These are phyloP conservation scores for Leuciscus idus DNA, from an alignment of 2,113 vertebrate genomes.

Conservation along the genomic window DNA sequence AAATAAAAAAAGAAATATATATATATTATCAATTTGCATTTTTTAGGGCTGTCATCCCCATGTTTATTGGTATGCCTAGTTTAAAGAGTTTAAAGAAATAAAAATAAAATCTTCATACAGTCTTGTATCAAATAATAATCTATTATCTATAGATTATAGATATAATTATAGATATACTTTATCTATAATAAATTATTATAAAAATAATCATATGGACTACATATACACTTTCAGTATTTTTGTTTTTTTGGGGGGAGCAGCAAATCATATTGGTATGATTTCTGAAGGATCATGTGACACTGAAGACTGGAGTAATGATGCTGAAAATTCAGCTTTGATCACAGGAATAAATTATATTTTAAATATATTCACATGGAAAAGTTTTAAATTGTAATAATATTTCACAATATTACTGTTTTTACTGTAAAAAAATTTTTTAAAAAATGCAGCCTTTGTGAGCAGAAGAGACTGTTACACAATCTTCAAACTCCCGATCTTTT, in stretches of 20 bases:
- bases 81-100: background rate
- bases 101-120: background rate
- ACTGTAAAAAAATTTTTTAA: no score
- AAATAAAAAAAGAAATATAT: no score
- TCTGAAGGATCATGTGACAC: background rate
- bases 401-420: background rate
- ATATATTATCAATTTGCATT: no score
- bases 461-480: no score
- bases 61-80: background rate
- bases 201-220: background rate
- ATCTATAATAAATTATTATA: no score
- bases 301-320: background rate
- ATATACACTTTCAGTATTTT: background rate
- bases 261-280: no score
- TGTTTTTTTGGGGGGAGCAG: no score
- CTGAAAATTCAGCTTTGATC: background rate
- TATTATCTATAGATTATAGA: no score
- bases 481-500: no score
- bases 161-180: no score
- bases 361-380: background rate
- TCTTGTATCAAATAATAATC: background rate
- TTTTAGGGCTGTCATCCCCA: no score
- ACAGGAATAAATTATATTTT: background rate
- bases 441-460: no score
- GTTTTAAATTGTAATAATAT: background rate